These are phyloP conservation scores for Brachystomella parvula DNA, from an alignment of 1,140 invertebrate genomes.

Conservation along the genomic window DNA sequence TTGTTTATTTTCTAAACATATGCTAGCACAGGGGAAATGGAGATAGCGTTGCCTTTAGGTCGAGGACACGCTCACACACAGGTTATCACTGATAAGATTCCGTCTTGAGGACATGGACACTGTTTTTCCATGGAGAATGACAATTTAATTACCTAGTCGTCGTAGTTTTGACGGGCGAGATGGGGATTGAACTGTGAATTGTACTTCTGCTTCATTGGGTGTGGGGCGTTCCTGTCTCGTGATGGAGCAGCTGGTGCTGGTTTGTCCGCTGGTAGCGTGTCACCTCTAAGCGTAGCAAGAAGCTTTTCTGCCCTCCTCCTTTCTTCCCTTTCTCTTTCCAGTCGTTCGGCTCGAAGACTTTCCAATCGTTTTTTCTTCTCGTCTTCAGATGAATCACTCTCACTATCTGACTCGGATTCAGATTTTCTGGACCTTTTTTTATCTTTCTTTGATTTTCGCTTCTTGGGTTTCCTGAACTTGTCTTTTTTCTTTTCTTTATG, in stretches of 20 bases:
- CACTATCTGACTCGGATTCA: background rate
- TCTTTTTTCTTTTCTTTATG: conserved; percentile 38
- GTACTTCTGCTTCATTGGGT: conserved; percentile 61
- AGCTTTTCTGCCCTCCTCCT: conserved; percentile 59
- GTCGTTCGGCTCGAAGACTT: conserved; percentile 65
- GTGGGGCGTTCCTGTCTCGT: conserved; percentile 31
- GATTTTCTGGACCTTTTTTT: conserved; percentile 43
- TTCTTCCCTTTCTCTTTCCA: conserved; percentile 71
- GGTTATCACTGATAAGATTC: no score
- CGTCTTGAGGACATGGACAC: background rate
- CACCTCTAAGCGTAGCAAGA: conserved; percentile 56
- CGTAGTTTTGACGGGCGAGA: conserved; percentile 67
- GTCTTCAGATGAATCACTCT: conserved; percentile 40
- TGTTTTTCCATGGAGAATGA: background rate
- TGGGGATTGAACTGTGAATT: conserved; percentile 90
- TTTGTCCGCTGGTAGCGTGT: conserved; percentile 36
- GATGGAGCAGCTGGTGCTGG: conserved; percentile 11
- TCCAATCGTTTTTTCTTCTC: conserved; percentile 51
- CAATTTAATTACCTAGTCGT: conserved; percentile 16
- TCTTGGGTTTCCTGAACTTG: conserved; percentile 46
- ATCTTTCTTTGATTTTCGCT: conserved; percentile 43
- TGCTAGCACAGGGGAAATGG: background rate
- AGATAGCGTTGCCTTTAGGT: no score
- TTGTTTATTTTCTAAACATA: background rate
- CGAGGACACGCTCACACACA: no score